Base-by-base conservation (phyloP, 2,888 invertebrate genomes). In the Anagyrus pseudococci region DNA sequence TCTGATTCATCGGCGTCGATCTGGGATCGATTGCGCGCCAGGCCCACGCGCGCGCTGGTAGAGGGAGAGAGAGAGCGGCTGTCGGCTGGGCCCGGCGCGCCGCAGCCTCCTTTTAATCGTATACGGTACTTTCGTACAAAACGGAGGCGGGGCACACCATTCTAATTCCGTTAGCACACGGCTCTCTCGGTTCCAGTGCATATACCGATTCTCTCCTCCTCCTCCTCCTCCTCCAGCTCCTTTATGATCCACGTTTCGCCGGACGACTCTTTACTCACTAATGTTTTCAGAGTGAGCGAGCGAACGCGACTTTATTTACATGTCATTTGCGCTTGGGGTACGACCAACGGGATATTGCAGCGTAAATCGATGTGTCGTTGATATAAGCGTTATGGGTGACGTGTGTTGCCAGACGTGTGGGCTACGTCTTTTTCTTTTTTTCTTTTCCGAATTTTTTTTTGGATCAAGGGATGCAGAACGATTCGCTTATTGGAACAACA, bases 1-100 rank as follows among this genome's bases (percentile, higher is more conserved):
- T 65, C 61, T 58, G 61, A 65, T 62, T 65, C 61, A 62, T 61
- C 61, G 57, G 37, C 48, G 46, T 55, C 55, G 61, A 58, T 56
- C 43, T 57, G 44, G 53, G 60, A 60, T 62, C 61, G 61, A 62
- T 61, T 60, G 50, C 40, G 23, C 54, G 25, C 37, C 26, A 29
- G 55, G 62, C 58, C 48, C 53, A 19, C 62, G 62, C 56, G 40
- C 15, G 43, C 43, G 43, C 15, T 17, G 17, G 17, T 17, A n/a
- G 43, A 7, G 43, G 19, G 7, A n/a, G 19, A 10, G 43, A n/a
- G 1, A n/a, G 43, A 8, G n/a, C 20, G 22, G 23, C 10, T 22
- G 20, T 1, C 23, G 43, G 47, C 20, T 8, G 47, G 8, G 6
- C 22, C 37, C 52, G 25, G 25, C 17, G 48, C 40, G 33, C 44